Percentiles rank a stretch among this genome's conserved stretches.
Evolutionary conservation across 2,888 invertebrate species (phyloP).

Genomic region (Patella pellucida): DNA sequence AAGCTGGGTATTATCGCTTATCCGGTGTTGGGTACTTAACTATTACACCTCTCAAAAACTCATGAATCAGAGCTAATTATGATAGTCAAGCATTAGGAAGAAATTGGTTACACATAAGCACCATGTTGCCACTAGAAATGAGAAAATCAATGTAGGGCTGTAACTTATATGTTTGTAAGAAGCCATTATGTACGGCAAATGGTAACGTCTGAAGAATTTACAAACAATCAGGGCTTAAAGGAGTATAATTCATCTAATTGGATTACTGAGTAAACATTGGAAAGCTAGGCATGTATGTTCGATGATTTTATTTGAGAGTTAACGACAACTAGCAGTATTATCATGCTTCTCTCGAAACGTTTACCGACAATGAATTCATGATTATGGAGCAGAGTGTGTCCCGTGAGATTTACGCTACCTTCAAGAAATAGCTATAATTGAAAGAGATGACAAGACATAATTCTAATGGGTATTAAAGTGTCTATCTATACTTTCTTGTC

Average conservation of each 20-base stretch:
- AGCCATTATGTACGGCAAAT: background rate
- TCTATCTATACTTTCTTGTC: no score
- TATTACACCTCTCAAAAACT: background rate
- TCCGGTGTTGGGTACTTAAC: no score
- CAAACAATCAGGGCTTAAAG: constrained; percentile 25
- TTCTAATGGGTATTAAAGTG: no score
- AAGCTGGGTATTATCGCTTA: no score
- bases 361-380: background rate
- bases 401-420: background rate
- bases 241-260: constrained; percentile 30
- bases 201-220: constrained; percentile 18
- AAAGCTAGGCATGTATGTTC: background rate
- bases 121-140: background rate
- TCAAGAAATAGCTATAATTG: background rate
- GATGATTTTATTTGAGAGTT: background rate
- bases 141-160: constrained; percentile 15
- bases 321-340: background rate
- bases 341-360: background rate
- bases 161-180: constrained; percentile 15
- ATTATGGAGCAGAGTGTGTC: background rate
- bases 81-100: background rate
- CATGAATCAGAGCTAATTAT: background rate
- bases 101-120: constrained; percentile 14
- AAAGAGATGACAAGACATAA: background rate
- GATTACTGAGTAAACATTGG: constrained; percentile 16